Conservation (phyloP, 2,888 invertebrate species). For the Drosophila parthenogenetica region DNA sequence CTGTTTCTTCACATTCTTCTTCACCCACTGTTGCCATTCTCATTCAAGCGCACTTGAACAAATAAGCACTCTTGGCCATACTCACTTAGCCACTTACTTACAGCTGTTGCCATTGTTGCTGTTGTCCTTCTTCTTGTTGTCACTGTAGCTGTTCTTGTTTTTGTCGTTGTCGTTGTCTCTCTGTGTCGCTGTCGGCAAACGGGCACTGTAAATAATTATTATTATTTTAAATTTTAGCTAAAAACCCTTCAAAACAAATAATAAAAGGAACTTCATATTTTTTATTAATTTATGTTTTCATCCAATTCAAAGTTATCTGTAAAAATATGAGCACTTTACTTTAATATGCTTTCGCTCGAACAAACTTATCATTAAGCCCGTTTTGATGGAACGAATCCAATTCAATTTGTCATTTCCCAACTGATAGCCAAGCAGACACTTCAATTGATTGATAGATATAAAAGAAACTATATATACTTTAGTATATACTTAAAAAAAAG, state of each 20-base stretch:
- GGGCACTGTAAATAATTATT: constrained; percentile 6
- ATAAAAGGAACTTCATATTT: background rate
- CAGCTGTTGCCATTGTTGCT: constrained; percentile 63
- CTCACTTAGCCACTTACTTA: constrained; percentile 67
- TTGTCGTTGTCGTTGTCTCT: constrained; percentile 12
- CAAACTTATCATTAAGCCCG: constrained; percentile 7
- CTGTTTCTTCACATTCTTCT: background rate
- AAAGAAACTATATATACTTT: background rate
- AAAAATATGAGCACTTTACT: background rate
- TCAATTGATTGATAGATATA: constrained; percentile 18
- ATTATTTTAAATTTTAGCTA: constrained; percentile 2
- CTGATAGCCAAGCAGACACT: background rate
- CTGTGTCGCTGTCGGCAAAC: constrained; percentile 8
- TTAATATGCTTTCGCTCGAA: background rate
- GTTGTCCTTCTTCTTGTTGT: constrained; percentile 29
- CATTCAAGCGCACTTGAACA: constrained; percentile 69
- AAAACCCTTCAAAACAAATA: background rate
- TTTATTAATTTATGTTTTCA: background rate
- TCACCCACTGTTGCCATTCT: constrained; percentile 40
- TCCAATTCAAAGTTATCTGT: background rate
- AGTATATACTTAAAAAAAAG: background rate
- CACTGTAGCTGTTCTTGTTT: constrained; percentile 14
- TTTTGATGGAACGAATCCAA: background rate
- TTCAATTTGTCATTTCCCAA: constrained; percentile 1
- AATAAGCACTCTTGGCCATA: constrained; percentile 69